Conservation (phyloP, 2,113 vertebrate genomes). For the Capreolus pygargus region DNA sequence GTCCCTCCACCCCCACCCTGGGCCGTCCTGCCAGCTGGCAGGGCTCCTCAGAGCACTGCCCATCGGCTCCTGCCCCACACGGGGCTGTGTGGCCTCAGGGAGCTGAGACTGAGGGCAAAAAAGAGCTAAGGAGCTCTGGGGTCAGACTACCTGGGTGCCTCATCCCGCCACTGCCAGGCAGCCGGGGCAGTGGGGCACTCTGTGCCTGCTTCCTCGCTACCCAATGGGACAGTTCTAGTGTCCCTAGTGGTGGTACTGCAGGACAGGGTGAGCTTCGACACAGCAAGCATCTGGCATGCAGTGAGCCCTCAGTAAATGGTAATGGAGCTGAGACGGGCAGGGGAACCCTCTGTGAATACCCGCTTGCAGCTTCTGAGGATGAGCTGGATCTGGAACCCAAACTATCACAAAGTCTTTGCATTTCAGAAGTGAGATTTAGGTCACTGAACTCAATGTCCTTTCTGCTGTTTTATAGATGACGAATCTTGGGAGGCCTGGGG, state of each 20-base stretch:
- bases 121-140: neutral
- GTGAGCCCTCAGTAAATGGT: neutral
- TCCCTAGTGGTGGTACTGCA: fast-evolving
- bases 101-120: neutral
- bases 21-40: neutral
- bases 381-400: neutral
- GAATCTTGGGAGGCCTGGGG: neutral
- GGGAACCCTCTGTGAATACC: neutral
- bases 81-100: neutral
- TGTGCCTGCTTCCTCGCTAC: neutral
- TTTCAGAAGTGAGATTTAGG: neutral
- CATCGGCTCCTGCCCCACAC: fast-evolving
- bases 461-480: neutral
- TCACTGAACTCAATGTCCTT: neutral
- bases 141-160: neutral
- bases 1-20: fast-evolving
- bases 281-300: neutral
- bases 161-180: too few relatives aligned
- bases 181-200: neutral
- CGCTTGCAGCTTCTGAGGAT: neutral
- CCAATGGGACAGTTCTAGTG: neutral
- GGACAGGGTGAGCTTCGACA: neutral
- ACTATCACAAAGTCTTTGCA: neutral
- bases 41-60: fast-evolving
- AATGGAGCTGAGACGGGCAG: neutral